Percentiles rank a stretch among this genome's conserved stretches.
These are phyloP conservation scores for Nebria brevicollis DNA, from an alignment of 2,888 invertebrate species.

Conservation along the genomic window DNA sequence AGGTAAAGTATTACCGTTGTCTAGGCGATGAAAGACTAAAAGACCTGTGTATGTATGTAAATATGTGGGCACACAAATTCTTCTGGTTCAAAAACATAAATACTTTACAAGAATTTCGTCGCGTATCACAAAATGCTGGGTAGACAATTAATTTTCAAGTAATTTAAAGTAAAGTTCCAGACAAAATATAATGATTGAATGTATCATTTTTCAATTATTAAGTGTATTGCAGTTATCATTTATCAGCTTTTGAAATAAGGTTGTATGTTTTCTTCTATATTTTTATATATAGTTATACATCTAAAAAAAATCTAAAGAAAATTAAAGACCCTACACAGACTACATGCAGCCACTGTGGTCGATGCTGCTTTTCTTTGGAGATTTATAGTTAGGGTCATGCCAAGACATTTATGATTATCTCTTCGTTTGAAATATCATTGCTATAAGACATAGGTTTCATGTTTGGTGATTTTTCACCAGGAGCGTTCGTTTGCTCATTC, in stretches of 20 bases:
- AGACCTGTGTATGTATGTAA: background rate
- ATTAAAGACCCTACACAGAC: background rate
- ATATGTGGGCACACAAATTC: background rate
- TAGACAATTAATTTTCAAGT: background rate
- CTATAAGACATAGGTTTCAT: constrained; percentile 37
- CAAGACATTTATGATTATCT: constrained; percentile 40
- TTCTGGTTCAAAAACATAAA: background rate
- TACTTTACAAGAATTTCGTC: background rate
- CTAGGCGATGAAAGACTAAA: background rate
- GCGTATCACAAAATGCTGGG: background rate
- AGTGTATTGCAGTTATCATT: background rate
- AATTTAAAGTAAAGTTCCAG: no score
- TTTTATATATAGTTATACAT: background rate
- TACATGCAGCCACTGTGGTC: background rate
- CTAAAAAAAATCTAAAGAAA: background rate
- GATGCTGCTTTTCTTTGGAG: constrained; percentile 15
- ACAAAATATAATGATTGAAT: background rate
- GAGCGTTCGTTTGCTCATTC: constrained; percentile 10
- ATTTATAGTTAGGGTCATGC: constrained; percentile 39
- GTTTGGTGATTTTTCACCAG: constrained; percentile 35
- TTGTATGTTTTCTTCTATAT: background rate
- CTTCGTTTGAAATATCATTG: constrained; percentile 38
- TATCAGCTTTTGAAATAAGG: background rate
- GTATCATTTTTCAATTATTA: background rate
- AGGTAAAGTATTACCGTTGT: constrained; percentile 1